Percentiles rank a stretch among this genome's conserved stretches.
These are phyloP conservation scores for Cantharis rufa DNA, from an alignment of 2,888 invertebrate genomes.

Conservation along the genomic window DNA sequence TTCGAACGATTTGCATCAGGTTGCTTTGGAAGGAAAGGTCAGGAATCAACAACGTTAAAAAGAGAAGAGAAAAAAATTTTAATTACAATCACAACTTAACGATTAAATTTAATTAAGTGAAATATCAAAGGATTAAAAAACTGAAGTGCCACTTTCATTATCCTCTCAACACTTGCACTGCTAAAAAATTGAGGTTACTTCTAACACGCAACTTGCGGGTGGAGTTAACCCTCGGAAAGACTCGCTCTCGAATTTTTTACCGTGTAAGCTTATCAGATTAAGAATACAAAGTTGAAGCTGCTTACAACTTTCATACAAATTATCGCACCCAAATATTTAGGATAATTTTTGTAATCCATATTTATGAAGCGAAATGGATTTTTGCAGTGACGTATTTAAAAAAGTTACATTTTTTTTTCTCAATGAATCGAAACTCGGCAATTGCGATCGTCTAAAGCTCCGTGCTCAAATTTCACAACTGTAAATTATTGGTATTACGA, in stretches of 20 bases:
- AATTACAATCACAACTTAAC: background rate
- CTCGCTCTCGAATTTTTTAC: background rate
- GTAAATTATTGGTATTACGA: background rate
- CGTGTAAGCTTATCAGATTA: background rate
- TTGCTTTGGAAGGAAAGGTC: background rate
- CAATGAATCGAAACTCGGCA: background rate
- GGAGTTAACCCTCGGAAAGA: background rate
- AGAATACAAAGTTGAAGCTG: background rate
- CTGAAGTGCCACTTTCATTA: background rate
- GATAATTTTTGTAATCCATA: background rate
- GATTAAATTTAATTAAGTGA: background rate
- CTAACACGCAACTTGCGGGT: background rate
- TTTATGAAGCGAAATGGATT: background rate
- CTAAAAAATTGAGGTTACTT: background rate
- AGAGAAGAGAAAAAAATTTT: background rate
- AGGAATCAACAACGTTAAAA: background rate
- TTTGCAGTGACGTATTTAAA: background rate
- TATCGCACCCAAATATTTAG: background rate
- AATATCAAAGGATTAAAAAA: background rate
- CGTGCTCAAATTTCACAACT: background rate
- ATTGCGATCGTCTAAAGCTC: background rate
- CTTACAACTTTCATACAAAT: background rate
- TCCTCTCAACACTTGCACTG: background rate
- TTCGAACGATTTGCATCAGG: background rate
- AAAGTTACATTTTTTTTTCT: background rate